These are phyloP conservation scores for Orchestia grillus DNA, from an alignment of 1,140 invertebrate species.

Conservation along the genomic window DNA sequence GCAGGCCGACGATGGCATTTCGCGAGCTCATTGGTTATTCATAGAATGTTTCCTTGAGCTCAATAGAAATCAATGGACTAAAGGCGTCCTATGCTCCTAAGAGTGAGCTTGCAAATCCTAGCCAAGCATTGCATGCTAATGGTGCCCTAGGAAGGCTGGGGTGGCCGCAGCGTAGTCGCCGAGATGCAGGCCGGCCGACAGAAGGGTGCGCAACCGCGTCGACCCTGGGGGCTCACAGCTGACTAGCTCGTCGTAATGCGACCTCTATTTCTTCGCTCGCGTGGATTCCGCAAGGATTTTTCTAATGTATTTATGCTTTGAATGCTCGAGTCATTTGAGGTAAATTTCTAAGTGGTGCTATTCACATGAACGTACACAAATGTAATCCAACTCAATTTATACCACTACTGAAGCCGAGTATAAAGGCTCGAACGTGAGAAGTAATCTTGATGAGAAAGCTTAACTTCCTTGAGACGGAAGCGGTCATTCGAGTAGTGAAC, in stretches of 20 bases:
- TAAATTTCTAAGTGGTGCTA: neutral
- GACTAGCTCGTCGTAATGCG: neutral
- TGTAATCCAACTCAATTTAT: neutral
- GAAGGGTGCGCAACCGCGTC: too few relatives aligned
- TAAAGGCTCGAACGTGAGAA: neutral
- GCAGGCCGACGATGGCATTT: slow-evolving; percentile 37
- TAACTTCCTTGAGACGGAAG: neutral
- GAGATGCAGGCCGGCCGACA: neutral
- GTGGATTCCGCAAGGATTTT: neutral
- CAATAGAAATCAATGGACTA: slow-evolving; percentile 54
- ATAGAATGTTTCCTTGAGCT: slow-evolving; percentile 53
- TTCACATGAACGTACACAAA: neutral
- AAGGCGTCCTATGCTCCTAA: neutral
- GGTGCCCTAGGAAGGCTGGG: neutral
- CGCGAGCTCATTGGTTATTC: slow-evolving; percentile 51
- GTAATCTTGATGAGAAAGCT: neutral
- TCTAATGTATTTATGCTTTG: neutral
- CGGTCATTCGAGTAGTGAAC: neutral
- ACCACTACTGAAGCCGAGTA: neutral
- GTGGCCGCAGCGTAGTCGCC: neutral
- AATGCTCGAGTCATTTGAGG: neutral
- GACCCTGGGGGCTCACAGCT: too few relatives aligned
- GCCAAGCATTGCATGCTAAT: slow-evolving; percentile 35
- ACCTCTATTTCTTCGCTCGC: neutral
- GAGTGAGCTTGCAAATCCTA: slow-evolving; percentile 30